These are phyloP conservation scores for Halcyon senegalensis DNA, from an alignment of 2,113 vertebrate genomes.

Conservation along the genomic window DNA sequence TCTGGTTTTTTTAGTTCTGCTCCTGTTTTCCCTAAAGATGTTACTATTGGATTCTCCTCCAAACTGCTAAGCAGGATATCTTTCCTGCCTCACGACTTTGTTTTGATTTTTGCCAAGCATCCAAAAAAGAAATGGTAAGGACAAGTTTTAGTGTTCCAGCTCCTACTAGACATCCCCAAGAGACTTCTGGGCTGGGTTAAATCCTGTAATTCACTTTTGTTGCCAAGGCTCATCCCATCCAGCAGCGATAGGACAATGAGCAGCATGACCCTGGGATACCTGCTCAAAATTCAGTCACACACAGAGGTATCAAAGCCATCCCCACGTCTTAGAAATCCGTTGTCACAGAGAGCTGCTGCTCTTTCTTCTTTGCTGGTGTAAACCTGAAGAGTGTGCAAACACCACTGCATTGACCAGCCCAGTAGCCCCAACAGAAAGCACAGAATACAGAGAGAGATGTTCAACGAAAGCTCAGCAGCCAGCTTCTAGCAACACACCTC, in stretches of 20 bases:
- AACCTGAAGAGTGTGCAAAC: not conserved
- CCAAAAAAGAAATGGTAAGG: not conserved
- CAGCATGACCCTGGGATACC: fast-evolving
- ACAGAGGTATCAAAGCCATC: not conserved
- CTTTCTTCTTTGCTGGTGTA: not conserved
- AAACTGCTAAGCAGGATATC: not conserved
- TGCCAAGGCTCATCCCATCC: not conserved
- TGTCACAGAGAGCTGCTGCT: not conserved
- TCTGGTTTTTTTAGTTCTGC: not conserved
- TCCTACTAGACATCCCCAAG: not conserved
- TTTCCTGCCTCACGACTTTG: not conserved
- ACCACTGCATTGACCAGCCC: not conserved
- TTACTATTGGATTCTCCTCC: not conserved
- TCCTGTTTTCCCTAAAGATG: not conserved
- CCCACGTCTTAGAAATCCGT: not conserved
- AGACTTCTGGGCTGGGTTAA: not conserved
- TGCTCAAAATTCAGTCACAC: not conserved
- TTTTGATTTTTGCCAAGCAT: not conserved
- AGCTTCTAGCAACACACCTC: not conserved
- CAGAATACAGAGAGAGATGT: not conserved
- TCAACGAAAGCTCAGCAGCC: not conserved
- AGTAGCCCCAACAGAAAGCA: not conserved
- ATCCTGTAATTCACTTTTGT: not conserved
- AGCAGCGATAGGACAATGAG: not conserved
- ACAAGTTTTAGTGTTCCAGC: not conserved